These are phyloP conservation scores for Clarias laeviceps DNA, from an alignment of 2,797 vertebrate species.

Conservation along the genomic window DNA sequence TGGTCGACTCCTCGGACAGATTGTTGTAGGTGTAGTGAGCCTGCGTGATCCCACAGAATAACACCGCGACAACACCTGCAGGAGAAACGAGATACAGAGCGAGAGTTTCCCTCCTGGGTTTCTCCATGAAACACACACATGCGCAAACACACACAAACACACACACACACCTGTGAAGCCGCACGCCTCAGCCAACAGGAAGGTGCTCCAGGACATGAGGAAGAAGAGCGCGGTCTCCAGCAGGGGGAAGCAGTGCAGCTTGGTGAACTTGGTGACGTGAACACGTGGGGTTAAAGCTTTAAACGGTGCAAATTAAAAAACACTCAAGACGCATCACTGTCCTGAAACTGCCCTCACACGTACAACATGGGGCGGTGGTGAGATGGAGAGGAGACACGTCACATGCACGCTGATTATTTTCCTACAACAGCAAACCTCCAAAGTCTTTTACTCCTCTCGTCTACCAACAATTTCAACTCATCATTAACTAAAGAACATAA, in stretches of 20 bases:
- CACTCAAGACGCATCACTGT: not conserved
- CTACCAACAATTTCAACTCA: not conserved
- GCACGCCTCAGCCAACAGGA: conserved; percentile 94
- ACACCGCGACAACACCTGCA: conserved; percentile 93
- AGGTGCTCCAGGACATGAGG: conserved; percentile 99
- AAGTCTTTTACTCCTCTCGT: not conserved
- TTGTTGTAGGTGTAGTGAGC: conserved; percentile 98
- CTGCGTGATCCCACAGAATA: conserved; percentile 97
- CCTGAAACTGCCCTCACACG: not conserved
- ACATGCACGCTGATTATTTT: not conserved
- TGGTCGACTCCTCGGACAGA: conserved; percentile 90
- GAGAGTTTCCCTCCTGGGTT: not conserved
- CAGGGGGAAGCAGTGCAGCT: conserved; percentile 95
- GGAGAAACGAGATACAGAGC: not conserved
- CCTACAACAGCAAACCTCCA: not conserved
- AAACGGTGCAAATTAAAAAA: not conserved
- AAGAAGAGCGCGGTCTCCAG: conserved; percentile 98
- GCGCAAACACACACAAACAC: not conserved
- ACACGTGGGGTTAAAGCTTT: conserved; percentile 74
- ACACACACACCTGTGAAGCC: conserved; percentile 87
- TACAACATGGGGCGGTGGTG: no score
- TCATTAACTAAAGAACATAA: no score
- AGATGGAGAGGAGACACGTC: no score
- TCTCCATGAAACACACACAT: not conserved
- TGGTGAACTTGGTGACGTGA: conserved; percentile 98